Base-by-base conservation (phyloP, 2,113 vertebrate genomes). In the Setophaga kirtlandii region DNA sequence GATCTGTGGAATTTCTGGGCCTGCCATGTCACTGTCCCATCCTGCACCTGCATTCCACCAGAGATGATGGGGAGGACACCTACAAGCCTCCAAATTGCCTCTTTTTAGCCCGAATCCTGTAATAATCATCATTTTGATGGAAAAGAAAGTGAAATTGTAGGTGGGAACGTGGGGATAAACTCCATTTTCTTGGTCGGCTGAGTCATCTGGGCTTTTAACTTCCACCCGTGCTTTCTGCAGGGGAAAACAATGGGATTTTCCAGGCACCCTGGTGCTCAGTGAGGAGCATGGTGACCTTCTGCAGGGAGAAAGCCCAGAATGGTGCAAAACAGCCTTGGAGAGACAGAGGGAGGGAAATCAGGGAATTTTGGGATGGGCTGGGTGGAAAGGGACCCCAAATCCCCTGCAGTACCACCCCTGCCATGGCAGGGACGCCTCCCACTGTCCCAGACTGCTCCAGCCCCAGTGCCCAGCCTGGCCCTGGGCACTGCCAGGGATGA, bases 11-110 rank as follows among this genome's bases (percentile, higher is more conserved):
- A 13, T 33, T 70, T 9, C 39, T 31, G 58, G 28, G 12, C 31
- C 62, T 0, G 0, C 5, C 0, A 0, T 17, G 15, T 28, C 18
- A 2, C 15, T 8, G 20, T 28, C 69, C 47, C 21, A 1, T 10
- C 41, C 8, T 1, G 3, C 16, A 3, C 37, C 79, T 63, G 42
- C 31, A 1, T 50, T 85, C 76, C 85, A 15, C 10, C 18, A 2
- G 53, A 8, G 31, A 16, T 0, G 0, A 39, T 15, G 42, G 30
- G 52, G 52, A 56, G 39, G 73, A 37, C 28, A 5, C 44, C n/a
- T 39, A 31, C 62, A 9, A 94, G 5, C 84, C 62, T 41, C 8
- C 5, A 23, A 8, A 42, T 21, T 33, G 56, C 88, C 46, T 56
- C 50, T 86, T 93, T 91, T 91, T 49, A 75, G 47, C 30, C 70